Percentiles rank a stretch among this genome's conserved stretches.
Conservation (phyloP, 2,888 invertebrate species). For the Cerastoderma edule region DNA sequence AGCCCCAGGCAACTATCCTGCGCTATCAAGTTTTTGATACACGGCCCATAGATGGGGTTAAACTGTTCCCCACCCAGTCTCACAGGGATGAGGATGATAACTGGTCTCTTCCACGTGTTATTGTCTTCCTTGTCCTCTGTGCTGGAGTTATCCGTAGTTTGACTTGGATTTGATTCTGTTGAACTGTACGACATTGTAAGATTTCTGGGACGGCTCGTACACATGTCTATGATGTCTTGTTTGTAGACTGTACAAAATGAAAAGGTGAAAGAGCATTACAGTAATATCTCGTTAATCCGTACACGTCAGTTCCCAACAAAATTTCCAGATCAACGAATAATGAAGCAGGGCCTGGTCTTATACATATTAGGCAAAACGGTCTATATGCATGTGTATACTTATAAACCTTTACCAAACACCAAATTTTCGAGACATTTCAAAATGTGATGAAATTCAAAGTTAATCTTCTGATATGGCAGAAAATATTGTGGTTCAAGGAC, state of each 20-base stretch:
- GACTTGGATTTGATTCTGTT: constrained; percentile 6
- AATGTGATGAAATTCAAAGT: no score
- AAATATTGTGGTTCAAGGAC: no score
- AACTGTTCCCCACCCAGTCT: constrained; percentile 94
- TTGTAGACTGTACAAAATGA: constrained; percentile 88
- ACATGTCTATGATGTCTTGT: constrained; percentile 89
- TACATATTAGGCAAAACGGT: no score
- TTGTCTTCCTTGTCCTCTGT: neutral
- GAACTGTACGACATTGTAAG: constrained; percentile 50
- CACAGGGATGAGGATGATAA: constrained; percentile 93
- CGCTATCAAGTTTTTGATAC: constrained; percentile 91
- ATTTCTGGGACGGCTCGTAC: constrained; percentile 68
- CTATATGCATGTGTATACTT: no score
- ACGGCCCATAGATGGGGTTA: constrained; percentile 93
- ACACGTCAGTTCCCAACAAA: neutral
- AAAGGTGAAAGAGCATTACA: no score
- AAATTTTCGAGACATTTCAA: no score
- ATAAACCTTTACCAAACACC: no score
- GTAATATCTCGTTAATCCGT: no score
- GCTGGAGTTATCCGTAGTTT: neutral
- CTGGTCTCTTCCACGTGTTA: constrained; percentile 76
- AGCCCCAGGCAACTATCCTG: constrained; percentile 94
- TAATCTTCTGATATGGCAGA: no score
- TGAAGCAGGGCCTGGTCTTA: no score
- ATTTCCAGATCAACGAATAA: neutral